These are phyloP conservation scores for Marronus borbonicus DNA, from an alignment of 2,888 invertebrate genomes.

Conservation along the genomic window DNA sequence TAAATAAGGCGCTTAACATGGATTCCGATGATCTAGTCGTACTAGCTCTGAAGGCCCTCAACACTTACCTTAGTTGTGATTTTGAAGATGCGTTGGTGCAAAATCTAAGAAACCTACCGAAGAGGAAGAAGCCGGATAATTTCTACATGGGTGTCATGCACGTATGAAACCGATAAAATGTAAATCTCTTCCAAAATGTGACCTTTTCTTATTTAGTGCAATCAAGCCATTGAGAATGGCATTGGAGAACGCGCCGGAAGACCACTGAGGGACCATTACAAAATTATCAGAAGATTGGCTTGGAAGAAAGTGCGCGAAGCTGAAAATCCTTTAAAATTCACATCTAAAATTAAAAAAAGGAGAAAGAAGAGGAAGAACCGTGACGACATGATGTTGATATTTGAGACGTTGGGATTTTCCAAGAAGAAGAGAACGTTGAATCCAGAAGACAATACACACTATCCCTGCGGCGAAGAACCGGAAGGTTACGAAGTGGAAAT, in stretches of 20 bases:
- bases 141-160: constrained; percentile 69
- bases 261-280: constrained; percentile 67
- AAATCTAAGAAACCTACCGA: constrained; percentile 61
- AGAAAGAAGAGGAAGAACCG: constrained; percentile 59
- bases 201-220: constrained; percentile 60
- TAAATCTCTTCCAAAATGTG: not conserved
- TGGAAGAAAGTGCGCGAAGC: constrained; percentile 65
- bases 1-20: constrained; percentile 68
- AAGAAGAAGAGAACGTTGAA: constrained; percentile 51
- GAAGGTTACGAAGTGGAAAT: constrained; percentile 57
- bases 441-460: constrained; percentile 41
- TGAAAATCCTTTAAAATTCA: constrained; percentile 60
- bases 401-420: constrained; percentile 57
- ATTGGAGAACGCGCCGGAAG: constrained; percentile 66
- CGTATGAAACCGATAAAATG: constrained; percentile 56
- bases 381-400: constrained; percentile 49
- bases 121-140: constrained; percentile 66
- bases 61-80: constrained; percentile 66
- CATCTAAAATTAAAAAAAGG: constrained; percentile 58
- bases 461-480: constrained; percentile 48
- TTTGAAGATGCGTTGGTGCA: constrained; percentile 67
- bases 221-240: constrained; percentile 68
- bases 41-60: constrained; percentile 65
- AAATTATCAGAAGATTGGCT: constrained; percentile 67
- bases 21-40: constrained; percentile 64